Evolutionary conservation across 2,888 invertebrate genomes (phyloP).

Genomic region (Netelia melanura): DNA sequence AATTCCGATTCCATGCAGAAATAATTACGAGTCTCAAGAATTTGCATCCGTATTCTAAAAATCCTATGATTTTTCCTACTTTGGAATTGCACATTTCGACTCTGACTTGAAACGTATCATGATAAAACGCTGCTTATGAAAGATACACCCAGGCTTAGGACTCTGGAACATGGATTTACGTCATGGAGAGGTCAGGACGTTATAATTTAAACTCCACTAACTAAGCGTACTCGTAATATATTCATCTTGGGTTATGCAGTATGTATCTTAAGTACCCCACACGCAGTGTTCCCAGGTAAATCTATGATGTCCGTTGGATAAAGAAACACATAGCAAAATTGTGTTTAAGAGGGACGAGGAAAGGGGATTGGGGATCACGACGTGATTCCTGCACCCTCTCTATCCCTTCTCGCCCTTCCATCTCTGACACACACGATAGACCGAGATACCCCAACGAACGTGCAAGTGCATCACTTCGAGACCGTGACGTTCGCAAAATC

Average conservation of each 20-base stretch:
- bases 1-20: no score
- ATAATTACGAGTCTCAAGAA: neutral
- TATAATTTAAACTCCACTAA: neutral
- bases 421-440: neutral
- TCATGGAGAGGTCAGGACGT: neutral
- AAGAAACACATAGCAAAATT: neutral
- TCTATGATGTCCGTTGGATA: constrained; percentile 9
- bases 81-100: neutral
- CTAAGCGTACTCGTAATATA: neutral
- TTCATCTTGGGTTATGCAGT: neutral
- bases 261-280: neutral
- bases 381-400: constrained; percentile 41
- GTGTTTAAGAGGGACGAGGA: neutral
- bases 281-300: constrained; percentile 19
- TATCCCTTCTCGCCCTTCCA: neutral
- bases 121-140: neutral
- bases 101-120: neutral
- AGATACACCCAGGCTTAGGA: neutral
- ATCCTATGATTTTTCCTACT: no score
- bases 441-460: constrained; percentile 36
- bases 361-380: constrained; percentile 9
- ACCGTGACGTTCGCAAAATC: constrained; percentile 40
- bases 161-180: neutral
- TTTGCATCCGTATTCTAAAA: neutral
- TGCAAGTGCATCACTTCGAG: constrained; percentile 36